Conservation (phyloP, 1,140 invertebrate genomes). For the Agraylea sexmaculata region DNA sequence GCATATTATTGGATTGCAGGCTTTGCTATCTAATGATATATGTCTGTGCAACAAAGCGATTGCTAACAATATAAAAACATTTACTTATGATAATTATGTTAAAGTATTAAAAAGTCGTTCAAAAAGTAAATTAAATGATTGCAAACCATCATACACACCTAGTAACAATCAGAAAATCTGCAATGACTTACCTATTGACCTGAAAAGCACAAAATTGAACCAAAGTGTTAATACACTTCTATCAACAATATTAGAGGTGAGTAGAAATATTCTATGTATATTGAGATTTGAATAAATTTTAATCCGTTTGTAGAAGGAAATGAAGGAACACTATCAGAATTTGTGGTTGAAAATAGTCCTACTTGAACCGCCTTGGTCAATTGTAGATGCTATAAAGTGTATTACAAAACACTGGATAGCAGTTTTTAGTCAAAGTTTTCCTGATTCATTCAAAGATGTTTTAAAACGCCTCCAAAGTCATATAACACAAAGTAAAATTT, state of each 20-base stretch:
- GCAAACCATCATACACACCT: not conserved
- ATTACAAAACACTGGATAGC: conserved; percentile 17
- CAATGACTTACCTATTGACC: not conserved
- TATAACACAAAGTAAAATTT: too few relatives aligned
- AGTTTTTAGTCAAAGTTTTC: conserved; percentile 15
- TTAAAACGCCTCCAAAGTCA: too few relatives aligned
- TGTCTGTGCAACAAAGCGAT: conserved; percentile 16
- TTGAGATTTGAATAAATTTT: not conserved
- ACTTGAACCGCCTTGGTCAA: conserved; percentile 14
- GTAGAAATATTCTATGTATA: not conserved
- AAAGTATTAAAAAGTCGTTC: not conserved
- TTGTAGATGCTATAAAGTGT: conserved; percentile 13
- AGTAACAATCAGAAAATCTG: not conserved
- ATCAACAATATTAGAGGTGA: conserved; percentile 6
- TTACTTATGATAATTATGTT: conserved; percentile 9
- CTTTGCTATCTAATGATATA: conserved; percentile 17
- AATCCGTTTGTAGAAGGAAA: conserved; percentile 13
- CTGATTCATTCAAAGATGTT: not conserved
- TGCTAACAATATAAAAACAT: conserved; percentile 12
- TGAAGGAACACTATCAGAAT: conserved; percentile 11
- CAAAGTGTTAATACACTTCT: conserved; percentile 4
- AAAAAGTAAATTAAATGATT: not conserved
- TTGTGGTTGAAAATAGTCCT: conserved; percentile 14
- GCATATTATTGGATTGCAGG: conserved; percentile 9
- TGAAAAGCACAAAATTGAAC: not conserved